Evolutionary conservation across 2,888 invertebrate genomes (phyloP), one percentile per base, ranked within the genome.

Genomic region (Diabrotica balteata): DNA sequence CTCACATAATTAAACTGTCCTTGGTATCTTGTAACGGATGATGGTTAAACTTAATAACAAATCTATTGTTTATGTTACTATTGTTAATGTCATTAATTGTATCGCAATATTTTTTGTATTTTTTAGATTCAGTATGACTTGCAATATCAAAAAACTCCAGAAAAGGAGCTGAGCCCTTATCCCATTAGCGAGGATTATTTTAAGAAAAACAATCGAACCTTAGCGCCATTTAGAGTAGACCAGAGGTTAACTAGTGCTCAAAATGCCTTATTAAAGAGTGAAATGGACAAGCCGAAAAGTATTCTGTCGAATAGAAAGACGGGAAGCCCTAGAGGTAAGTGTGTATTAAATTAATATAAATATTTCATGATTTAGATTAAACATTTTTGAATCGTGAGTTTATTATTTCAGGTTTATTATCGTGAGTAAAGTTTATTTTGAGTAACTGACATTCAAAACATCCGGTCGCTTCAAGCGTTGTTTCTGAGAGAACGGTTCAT

Each of bases 271-370:
- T 66, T 81, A 66, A 79, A 73, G 59, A 66, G 77, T 50, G 76
- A 78, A 63, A 82, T 80, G 79, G 81, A 83, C 69, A 84, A 83
- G 71, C 84, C 83, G 54, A 82, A 83, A 71, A 80, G 84, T 71
- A 84, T 84, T 68, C 77, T 84, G 72, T 81, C 83, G 66, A 82
- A 83, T 72, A 76, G 83, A 66, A 76, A 81, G 63, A 81, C 80
- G 11, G 82, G 82, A 55, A 81, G 82, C 72, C 80, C 82, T 46
- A 77, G 82, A 80, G 82, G 83, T 83, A 76, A 72, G 52, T 54
- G 45, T 50, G 49, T 54, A 63, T 66, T 17, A 8, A 49, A 49
- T 49, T 51, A 11, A 11, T 0, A 11, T 51, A 8, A 4, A 5
- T 32, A 32, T 32, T 32, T 32, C 32, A 5, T 32, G 32, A 32